phyloP scores from a whole-genome alignment of 2,113 vertebrate genomes.

The Emydura subglobosa region DNA sequence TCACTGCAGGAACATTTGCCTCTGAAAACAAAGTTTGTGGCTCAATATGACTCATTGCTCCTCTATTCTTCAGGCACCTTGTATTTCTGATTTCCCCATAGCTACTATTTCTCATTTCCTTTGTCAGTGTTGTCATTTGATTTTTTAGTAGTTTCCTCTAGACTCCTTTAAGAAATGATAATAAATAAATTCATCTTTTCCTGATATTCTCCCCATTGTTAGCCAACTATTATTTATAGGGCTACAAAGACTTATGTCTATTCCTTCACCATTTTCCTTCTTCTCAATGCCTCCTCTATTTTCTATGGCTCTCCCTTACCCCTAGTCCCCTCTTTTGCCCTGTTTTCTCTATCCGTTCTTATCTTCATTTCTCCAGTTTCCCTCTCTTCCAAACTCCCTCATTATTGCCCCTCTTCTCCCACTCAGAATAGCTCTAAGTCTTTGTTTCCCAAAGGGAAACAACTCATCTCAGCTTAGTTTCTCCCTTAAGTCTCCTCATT shows the following conservation, averaged over 20 bases:
- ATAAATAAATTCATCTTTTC: fast-evolving
- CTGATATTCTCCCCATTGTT: neutral
- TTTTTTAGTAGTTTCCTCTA: neutral
- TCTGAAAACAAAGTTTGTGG: slow-evolving; percentile 1
- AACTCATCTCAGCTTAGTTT: neutral
- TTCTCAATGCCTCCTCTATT: neutral
- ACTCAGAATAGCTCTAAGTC: neutral
- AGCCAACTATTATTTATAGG: neutral
- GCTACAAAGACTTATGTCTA: neutral
- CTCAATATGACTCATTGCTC: slow-evolving; percentile 49
- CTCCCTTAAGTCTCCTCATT: neutral
- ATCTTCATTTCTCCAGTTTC: neutral
- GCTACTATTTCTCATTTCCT: neutral
- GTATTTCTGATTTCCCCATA: slow-evolving; percentile 12
- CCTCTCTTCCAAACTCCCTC: neutral
- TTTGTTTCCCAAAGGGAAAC: neutral
- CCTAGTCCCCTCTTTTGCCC: neutral
- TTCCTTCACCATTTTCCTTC: fast-evolving
- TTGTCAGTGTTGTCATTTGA: neutral
- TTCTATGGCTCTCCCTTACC: neutral
- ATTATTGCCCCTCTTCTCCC: neutral
- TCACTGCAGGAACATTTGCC: neutral
- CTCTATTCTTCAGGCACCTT: slow-evolving; percentile 28
- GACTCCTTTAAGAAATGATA: neutral
- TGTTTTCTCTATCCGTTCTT: neutral